Evolutionary conservation across 2,797 vertebrate species (phyloP), one percentile per base, ranked within the genome.

Genomic region (Anguilla pacifica): DNA sequence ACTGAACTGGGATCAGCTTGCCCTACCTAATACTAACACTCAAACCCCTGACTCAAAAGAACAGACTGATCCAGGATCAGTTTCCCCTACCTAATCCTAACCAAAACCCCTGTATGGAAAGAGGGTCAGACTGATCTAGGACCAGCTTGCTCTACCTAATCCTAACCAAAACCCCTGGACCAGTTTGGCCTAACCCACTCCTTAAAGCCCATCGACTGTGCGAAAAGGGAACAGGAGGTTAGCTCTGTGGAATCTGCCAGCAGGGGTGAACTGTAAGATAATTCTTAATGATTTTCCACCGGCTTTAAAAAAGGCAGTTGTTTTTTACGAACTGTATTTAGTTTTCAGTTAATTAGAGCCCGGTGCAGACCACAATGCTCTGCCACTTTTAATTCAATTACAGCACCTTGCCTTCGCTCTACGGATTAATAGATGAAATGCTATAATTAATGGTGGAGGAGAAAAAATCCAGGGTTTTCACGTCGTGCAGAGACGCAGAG

Each of bases 391-490:
- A 67, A 88, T 85, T 85, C 70, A 85, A 88, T 79, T 85, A 39
- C 84, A 64, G 39, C 55, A 51, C 49, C 84, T 51, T 49, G 57
- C 83, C 87, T 85, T 67, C 79, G 87, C 61, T 77, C 55, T 39
- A 35, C 59, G 25, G 39, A 88, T 85, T 88, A 85, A 77, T 88
- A 85, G 70, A 85, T 85, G 85, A 88, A 85, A 79, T 49, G 53
- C 67, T 59, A 39, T 88, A 88, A 88, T 85, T 88, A 85, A 61
- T 19, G 11, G 87, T 77, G 17, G 43, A 46, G 59, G 59, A 51
- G 59, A 31, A 74, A 35, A 22, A 81, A 59, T 79, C 72, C 53
- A 81, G n/a, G 72, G 43, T n/a, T 85, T 77, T 79, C 43, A 31
- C 59, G 15, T 39, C 53, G 59, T 39, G 13, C 28, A 70, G 46